Percentiles rank a stretch among this genome's conserved stretches.
Conservation (phyloP, 2,113 vertebrate genomes). For the Nycticebus coucang region DNA sequence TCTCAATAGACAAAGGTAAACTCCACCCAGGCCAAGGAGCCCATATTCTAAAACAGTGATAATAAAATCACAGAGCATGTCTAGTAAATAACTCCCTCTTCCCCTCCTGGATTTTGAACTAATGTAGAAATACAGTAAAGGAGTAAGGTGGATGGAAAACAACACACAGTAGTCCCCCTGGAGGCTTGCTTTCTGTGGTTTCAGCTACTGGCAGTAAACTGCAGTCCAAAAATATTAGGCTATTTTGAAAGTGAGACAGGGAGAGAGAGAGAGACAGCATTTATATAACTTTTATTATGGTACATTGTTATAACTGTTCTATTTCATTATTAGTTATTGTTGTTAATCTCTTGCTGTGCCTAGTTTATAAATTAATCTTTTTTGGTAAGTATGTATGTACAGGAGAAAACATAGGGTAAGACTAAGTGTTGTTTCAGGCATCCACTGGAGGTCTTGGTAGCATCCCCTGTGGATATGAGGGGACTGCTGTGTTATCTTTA, state of each 20-base stretch:
- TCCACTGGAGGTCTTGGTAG: background rate
- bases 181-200: background rate
- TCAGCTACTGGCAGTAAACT: background rate
- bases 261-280: background rate
- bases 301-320: no score
- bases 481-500: background rate
- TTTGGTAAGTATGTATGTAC: background rate
- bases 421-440: background rate
- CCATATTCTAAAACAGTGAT: background rate
- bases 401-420: background rate
- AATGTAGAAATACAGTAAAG: background rate
- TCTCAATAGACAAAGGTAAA: background rate
- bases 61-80: background rate
- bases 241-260: background rate
- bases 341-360: no score
- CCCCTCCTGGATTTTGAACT: background rate
- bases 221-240: background rate
- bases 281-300: background rate
- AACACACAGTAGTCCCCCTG: background rate
- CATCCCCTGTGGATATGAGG: background rate
- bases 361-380: background rate
- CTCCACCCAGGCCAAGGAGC: background rate
- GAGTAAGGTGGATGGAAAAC: background rate
- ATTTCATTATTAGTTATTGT: no score
- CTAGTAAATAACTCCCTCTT: no score